Percentiles rank a stretch among this genome's conserved stretches.
Conservation (phyloP, 2,888 invertebrate genomes). For the Girardia tigrina region DNA sequence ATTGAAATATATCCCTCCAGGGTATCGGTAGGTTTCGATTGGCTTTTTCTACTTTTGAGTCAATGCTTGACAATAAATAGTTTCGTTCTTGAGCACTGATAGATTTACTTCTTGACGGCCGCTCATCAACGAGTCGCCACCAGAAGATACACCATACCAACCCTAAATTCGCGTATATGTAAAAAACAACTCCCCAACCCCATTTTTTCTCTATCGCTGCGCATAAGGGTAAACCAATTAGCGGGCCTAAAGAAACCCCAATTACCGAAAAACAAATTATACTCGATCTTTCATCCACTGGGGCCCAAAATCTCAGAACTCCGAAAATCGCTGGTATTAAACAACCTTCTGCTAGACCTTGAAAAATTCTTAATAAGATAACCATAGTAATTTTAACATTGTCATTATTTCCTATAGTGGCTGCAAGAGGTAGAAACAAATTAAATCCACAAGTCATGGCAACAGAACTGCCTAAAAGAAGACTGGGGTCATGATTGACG, state of each 20-base stretch:
- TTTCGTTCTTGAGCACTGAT: constrained; percentile 30
- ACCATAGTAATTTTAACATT: constrained; percentile 36
- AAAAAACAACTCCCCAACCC: constrained; percentile 38
- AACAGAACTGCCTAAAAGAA: constrained; percentile 36
- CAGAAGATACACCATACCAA: constrained; percentile 37
- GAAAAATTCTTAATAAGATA: constrained; percentile 33
- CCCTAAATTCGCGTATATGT: constrained; percentile 37
- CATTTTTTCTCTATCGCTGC: constrained; percentile 37
- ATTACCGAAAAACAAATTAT: constrained; percentile 36
- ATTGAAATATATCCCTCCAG: constrained; percentile 36
- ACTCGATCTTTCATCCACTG: constrained; percentile 36
- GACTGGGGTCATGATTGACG: constrained; percentile 36
- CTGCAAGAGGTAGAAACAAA: constrained; percentile 36
- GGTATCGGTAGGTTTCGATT: constrained; percentile 30
- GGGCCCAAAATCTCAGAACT: constrained; percentile 37
- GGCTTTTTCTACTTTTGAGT: constrained; percentile 29
- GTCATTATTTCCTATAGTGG: constrained; percentile 31
- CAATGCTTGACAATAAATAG: constrained; percentile 34
- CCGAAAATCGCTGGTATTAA: constrained; percentile 37
- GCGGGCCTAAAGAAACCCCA: constrained; percentile 36
- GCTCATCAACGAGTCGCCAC: constrained; percentile 37
- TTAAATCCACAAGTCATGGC: constrained; percentile 37
- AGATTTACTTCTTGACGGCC: constrained; percentile 36
- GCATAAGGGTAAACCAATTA: constrained; percentile 36
- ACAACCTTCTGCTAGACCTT: constrained; percentile 37